Percentiles rank a stretch among this genome's conserved stretches.
phyloP scores from a whole-genome alignment of 37 sponge, comb jelly and placozoan species.

The Cliona cf. orientalis region DNA sequence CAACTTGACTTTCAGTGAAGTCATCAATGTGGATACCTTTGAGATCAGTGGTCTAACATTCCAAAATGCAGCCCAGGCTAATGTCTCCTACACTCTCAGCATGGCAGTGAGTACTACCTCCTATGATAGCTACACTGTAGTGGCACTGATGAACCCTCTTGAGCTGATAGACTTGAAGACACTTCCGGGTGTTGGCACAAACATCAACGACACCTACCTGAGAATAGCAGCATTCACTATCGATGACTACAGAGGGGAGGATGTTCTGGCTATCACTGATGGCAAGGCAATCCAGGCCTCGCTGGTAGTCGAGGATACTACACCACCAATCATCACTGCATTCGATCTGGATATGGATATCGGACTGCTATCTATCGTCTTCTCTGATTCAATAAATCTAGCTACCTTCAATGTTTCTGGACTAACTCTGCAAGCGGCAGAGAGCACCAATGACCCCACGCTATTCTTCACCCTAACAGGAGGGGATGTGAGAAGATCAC shows the following conservation, averaged over 20 bases:
- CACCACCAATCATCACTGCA: constrained; percentile 66
- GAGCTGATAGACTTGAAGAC: constrained; percentile 79
- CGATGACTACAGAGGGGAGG: constrained; percentile 68
- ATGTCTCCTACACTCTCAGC: constrained; percentile 47
- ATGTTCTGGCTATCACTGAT: constrained; percentile 88
- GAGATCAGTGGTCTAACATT: constrained; percentile 71
- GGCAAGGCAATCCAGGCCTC: constrained; percentile 73
- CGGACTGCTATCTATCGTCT: constrained; percentile 62
- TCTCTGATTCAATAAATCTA: constrained; percentile 81
- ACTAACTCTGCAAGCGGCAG: constrained; percentile 70
- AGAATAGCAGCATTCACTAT: constrained; percentile 80
- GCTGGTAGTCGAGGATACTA: constrained; percentile 61
- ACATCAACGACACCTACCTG: constrained; percentile 82
- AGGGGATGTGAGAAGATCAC: constrained; percentile 48
- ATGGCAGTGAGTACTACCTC: constrained; percentile 33
- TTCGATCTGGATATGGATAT: constrained; percentile 76
- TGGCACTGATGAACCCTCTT: constrained; percentile 42
- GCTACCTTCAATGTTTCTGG: constrained; percentile 72
- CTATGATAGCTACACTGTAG: constrained; percentile 63
- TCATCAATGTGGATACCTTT: constrained; percentile 72
- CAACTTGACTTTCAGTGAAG: constrained; percentile 88
- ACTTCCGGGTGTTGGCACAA: constrained; percentile 62
- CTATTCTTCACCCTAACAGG: constrained; percentile 62
- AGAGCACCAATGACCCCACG: constrained; percentile 10
- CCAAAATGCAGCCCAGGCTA: constrained; percentile 60